Evolutionary conservation across 2,888 invertebrate species (phyloP), one percentile per base, ranked within the genome.

Genomic region (Ectemnius lituratus): DNA sequence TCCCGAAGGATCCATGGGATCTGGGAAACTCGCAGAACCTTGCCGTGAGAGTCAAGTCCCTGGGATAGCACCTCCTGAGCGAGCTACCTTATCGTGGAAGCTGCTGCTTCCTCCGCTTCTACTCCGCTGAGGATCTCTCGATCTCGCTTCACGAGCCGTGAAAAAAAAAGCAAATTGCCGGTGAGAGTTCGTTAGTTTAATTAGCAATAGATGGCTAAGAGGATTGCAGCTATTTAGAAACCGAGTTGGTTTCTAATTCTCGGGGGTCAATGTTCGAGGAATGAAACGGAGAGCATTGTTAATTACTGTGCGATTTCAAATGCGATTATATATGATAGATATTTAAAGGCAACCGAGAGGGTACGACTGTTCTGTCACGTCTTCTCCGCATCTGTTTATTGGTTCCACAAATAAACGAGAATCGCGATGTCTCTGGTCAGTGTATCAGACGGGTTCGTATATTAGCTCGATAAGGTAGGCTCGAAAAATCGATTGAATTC

Each of bases 391-490:
- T 52, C 16, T 52, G 16, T 14, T 52, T 13, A 52, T 52, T 52
- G 52, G 16, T 52, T 52, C 16, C n/a, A 18, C 14, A 52, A 49
- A 27, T 49, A 28, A 52, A 18, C 1, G 37, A 58, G 45, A 27
- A 61, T 16, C 67, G 59, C 27, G 28, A 67, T 46, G 63, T 72
- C 37, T 49, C 56, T 59, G 61, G 59, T 58, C 47, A 45, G 13
- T 37, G n/a, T 46, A 62, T 73, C 49, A 56, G 73, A 56, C 69
- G 69, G 65, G 56, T 70, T 57, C 62, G 71, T 69, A 73, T 57
- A 63, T 60, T 63, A 46, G 52, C 49, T 78, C 75, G 83, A 83
- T 80, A 82, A 82, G 83, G 71, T 82, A 82, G 83, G 75, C 70
- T 78, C 72, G 68, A 78, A 69, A 73, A 28, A 69, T 65, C 76